Percentiles rank a stretch among this genome's conserved stretches.
Evolutionary conservation across 1,140 invertebrate species (phyloP).

Genomic region (Maconellicoccus hirsutus): DNA sequence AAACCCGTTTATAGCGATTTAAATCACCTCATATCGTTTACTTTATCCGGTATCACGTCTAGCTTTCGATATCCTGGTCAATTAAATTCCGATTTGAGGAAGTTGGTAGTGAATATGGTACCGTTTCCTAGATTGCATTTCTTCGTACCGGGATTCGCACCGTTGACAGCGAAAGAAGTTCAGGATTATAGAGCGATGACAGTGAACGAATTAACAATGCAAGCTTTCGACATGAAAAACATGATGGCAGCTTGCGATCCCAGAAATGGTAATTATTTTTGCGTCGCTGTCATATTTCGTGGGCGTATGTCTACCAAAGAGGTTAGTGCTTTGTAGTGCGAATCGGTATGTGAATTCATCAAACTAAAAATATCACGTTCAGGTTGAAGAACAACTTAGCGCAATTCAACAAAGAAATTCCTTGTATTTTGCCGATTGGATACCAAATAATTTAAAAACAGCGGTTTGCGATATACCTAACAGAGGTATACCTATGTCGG

Average conservation of each 20-base stretch:
- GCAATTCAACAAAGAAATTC: constrained; percentile 72
- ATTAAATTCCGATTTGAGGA: constrained; percentile 79
- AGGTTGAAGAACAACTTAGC: constrained; percentile 56
- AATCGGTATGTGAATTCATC: too few species aligned
- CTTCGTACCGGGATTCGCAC: constrained; percentile 86
- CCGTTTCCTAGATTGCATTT: constrained; percentile 91
- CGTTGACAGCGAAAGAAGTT: constrained; percentile 56
- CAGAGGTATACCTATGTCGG: constrained; percentile 55
- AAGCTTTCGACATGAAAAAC: constrained; percentile 53
- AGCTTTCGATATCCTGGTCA: constrained; percentile 46
- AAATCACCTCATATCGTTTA: constrained; percentile 58
- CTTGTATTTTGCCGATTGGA: constrained; percentile 72
- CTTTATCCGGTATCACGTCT: constrained; percentile 52
- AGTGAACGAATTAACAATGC: constrained; percentile 52
- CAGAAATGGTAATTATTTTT: constrained; percentile 32
- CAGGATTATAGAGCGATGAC: constrained; percentile 66
- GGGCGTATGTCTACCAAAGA: constrained; percentile 1
- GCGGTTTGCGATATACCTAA: constrained; percentile 63
- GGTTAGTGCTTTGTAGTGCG: background rate
- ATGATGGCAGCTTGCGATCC: constrained; percentile 78
- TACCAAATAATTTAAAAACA: constrained; percentile 62
- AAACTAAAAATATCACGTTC: too few species aligned
- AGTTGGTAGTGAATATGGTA: constrained; percentile 95
- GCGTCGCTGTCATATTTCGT: background rate
- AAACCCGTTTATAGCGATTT: constrained; percentile 46